Conservation (phyloP, 2,797 vertebrate genomes). For the Halcyon leucocephala region DNA sequence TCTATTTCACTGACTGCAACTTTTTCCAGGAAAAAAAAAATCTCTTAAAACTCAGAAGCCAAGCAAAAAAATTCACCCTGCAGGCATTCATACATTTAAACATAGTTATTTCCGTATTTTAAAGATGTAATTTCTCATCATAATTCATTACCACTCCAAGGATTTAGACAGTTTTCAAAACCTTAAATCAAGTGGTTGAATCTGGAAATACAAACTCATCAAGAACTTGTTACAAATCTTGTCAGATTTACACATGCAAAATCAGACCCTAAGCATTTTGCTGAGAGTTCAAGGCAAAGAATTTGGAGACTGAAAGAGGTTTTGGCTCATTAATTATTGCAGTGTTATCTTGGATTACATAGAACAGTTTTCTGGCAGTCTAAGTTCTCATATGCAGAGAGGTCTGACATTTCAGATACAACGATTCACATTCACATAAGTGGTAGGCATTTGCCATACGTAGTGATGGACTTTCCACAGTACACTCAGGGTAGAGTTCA, state of each 20-base stretch:
- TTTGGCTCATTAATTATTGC: not conserved
- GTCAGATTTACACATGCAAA: conserved; percentile 36
- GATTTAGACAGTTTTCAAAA: conserved; percentile 40
- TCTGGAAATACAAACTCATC: not conserved
- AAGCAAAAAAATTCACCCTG: not conserved
- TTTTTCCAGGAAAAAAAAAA: not conserved
- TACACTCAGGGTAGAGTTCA: not conserved
- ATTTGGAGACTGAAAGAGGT: not conserved
- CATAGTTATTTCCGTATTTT: not conserved
- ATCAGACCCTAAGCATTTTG: conserved; percentile 6
- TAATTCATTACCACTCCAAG: not conserved
- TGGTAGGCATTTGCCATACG: not conserved
- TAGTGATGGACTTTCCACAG: not conserved
- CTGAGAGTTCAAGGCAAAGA: not conserved
- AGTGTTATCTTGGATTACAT: not conserved
- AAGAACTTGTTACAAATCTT: conserved; percentile 25
- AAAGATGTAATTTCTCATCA: not conserved
- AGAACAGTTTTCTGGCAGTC: not conserved
- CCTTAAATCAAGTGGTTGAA: conserved; percentile 20
- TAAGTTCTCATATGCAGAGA: not conserved
- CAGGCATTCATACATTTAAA: not conserved
- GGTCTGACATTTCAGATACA: not conserved
- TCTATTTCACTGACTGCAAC: not conserved
- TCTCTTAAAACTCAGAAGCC: not conserved
- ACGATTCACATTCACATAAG: not conserved